Conservation (phyloP, 2,113 vertebrate genomes). For the Tupaia tana region DNA sequence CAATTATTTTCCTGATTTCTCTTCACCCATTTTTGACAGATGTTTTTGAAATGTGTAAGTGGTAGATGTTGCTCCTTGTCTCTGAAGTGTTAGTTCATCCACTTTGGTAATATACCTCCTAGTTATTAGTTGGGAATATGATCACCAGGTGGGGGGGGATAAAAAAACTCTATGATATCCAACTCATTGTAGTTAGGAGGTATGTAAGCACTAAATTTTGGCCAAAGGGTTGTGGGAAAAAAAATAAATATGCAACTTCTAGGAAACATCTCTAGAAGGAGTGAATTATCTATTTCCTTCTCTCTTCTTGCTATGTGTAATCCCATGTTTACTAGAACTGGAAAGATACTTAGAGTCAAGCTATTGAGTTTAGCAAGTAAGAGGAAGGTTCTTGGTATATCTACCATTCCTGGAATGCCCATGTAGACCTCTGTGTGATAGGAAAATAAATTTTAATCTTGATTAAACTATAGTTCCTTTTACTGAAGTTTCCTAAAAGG, state of each 20-base stretch:
- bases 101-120: not conserved
- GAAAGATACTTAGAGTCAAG: not conserved
- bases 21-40: not conserved
- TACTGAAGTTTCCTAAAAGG: not conserved
- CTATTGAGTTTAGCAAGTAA: not conserved
- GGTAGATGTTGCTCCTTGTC: not conserved
- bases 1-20: not conserved
- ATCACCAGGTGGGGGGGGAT: not conserved
- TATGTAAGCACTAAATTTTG: not conserved
- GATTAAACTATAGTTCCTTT: not conserved
- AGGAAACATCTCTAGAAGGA: not conserved
- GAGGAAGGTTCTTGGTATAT: not conserved
- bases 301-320: not conserved
- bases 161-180: not conserved
- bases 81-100: not conserved
- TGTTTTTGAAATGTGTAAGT: not conserved
- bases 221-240: not conserved
- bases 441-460: slow-evolving; percentile 12
- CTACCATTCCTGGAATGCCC: not conserved
- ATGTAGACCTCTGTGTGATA: not conserved
- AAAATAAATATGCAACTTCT: not conserved
- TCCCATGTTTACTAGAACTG: not conserved
- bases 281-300: not conserved
- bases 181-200: not conserved
- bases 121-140: not conserved